Percentiles rank a stretch among this genome's conserved stretches.
Evolutionary conservation across 2,888 invertebrate genomes (phyloP).

Genomic region (Yponomeuta evonymella): DNA sequence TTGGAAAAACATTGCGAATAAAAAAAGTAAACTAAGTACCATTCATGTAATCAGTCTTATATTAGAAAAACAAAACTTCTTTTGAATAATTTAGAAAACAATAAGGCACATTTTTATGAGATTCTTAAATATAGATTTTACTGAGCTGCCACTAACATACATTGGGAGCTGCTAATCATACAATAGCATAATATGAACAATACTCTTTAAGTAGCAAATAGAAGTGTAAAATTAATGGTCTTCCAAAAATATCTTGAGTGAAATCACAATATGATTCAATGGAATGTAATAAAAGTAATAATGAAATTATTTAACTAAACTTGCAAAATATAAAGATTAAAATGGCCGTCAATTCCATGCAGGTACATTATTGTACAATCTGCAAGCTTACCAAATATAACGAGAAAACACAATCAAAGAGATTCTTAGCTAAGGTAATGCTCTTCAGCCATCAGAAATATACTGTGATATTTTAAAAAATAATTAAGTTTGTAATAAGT

Average conservation of each 20-base stretch:
- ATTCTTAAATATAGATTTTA: background rate
- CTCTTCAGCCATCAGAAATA: too few species aligned
- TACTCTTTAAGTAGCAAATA: background rate
- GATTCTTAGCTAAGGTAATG: background rate
- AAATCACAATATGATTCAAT: slow-evolving; percentile 19
- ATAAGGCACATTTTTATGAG: background rate
- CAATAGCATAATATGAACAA: background rate
- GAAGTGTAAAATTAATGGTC: background rate
- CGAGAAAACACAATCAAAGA: background rate
- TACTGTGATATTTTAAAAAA: too few species aligned
- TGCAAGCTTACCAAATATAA: slow-evolving; percentile 28
- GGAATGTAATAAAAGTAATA: slow-evolving; percentile 10
- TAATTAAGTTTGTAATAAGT: too few species aligned
- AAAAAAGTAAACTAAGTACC: background rate
- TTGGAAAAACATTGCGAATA: background rate
- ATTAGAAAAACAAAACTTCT: slow-evolving; percentile 23
- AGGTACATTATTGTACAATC: slow-evolving; percentile 38
- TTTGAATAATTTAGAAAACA: background rate
- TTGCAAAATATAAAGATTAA: slow-evolving; percentile 26
- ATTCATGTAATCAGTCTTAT: slow-evolving; percentile 43
- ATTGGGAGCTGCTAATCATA: background rate
- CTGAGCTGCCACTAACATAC: background rate
- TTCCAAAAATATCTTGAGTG: background rate
- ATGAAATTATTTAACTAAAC: background rate
- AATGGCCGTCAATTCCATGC: slow-evolving; percentile 60